Conservation (phyloP, 2,113 vertebrate species). For the Coregonus clupeaformis region DNA sequence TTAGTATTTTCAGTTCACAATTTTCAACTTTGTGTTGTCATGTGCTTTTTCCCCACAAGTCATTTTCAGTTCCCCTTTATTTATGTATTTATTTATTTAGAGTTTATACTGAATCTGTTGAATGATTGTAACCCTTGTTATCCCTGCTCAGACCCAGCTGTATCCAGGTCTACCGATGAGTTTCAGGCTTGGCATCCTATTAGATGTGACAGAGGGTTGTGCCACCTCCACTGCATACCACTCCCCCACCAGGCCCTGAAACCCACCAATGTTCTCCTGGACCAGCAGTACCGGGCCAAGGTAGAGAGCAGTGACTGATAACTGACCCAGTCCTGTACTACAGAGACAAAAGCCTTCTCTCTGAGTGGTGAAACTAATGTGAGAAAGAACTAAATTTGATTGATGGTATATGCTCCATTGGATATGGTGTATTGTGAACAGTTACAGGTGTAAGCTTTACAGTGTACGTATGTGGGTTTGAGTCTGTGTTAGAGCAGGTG, state of each 20-base stretch:
- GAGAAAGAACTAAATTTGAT: background rate
- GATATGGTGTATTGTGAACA: background rate
- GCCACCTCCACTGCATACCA: conserved; percentile 61
- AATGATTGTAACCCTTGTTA: background rate
- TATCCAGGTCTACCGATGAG: conserved; percentile 63
- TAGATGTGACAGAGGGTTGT: conserved; percentile 67
- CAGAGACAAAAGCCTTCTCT: background rate
- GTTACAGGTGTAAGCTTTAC: background rate
- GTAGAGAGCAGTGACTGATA: conserved; percentile 37
- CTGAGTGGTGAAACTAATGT: background rate
- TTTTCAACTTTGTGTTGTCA: too few species aligned
- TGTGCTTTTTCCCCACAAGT: too few species aligned
- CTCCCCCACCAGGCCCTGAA: conserved; percentile 66
- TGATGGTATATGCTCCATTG: too few species aligned
- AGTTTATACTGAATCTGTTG: background rate
- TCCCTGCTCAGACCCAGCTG: conserved; percentile 50
- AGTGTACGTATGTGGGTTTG: background rate
- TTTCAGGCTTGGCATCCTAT: conserved; percentile 63
- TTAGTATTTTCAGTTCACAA: too few species aligned
- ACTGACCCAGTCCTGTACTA: background rate
- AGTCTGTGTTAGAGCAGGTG: too few species aligned
- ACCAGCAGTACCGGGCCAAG: conserved; percentile 69
- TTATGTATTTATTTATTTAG: too few species aligned
- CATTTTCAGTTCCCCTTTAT: too few species aligned
- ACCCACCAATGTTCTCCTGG: conserved; percentile 72